phyloP scores from a whole-genome alignment of 92 coral and sea anemone species.

The Anthopleura xanthogrammica region DNA sequence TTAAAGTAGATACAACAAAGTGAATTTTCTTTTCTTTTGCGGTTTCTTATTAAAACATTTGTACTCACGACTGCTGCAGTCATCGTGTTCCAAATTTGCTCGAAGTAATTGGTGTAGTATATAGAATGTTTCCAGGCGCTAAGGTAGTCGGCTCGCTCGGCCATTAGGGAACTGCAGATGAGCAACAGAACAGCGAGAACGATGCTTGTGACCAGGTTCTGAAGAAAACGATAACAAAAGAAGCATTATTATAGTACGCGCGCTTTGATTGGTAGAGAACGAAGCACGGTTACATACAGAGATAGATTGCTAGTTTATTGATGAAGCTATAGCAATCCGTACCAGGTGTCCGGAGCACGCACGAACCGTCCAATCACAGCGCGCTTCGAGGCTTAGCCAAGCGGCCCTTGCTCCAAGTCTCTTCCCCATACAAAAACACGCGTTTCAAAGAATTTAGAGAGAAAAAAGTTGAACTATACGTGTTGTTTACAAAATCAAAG shows the following conservation, averaged over 20 bases:
- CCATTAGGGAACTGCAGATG: constrained; percentile 30
- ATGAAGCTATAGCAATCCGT: too few relatives aligned
- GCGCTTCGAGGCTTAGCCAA: too few relatives aligned
- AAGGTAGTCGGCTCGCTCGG: neutral
- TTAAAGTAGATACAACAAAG: neutral
- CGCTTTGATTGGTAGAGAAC: neutral
- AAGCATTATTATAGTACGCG: too few relatives aligned
- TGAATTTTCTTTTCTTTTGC: neutral
- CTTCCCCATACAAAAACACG: too few relatives aligned
- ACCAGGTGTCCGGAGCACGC: too few relatives aligned
- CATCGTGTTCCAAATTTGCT: constrained; percentile 25
- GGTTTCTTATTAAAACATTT: neutral
- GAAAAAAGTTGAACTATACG: too few relatives aligned
- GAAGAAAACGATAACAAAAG: neutral
- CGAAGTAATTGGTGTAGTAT: neutral
- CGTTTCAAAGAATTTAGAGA: too few relatives aligned
- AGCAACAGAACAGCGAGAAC: constrained; percentile 39
- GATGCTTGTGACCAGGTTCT: constrained; percentile 31
- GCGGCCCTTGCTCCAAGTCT: too few relatives aligned
- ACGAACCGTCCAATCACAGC: too few relatives aligned
- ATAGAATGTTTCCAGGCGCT: neutral
- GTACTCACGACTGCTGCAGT: constrained; percentile 34
- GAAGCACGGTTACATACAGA: neutral
- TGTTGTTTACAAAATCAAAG: too few relatives aligned
- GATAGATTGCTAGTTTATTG: too few relatives aligned